These are phyloP conservation scores for Mesitornis unicolor DNA, from an alignment of 2,113 vertebrate genomes.

Conservation along the genomic window DNA sequence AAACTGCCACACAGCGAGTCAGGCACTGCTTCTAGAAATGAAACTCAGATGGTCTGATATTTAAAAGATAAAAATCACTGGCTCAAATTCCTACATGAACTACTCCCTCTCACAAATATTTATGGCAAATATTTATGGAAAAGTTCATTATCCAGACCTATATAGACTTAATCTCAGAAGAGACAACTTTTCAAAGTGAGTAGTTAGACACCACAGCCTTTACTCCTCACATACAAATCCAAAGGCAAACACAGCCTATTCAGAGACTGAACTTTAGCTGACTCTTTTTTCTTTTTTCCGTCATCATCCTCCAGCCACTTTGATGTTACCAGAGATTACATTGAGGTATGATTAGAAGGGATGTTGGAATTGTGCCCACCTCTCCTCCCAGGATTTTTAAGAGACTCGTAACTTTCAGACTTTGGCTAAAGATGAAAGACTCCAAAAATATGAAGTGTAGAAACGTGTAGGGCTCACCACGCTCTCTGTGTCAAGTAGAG, in stretches of 20 bases:
- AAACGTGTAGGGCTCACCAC: background rate
- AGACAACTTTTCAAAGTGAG: background rate
- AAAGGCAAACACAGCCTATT: background rate
- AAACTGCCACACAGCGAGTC: background rate
- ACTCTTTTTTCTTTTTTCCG: background rate
- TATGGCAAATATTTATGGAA: background rate
- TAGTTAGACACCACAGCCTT: background rate
- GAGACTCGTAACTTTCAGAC: conserved; percentile 4
- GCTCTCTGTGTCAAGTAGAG: background rate
- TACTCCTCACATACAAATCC: background rate
- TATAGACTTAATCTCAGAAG: background rate
- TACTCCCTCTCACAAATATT: background rate
- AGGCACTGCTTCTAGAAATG: background rate
- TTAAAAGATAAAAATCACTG: background rate
- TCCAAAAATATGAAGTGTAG: conserved; percentile 1
- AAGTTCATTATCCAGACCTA: background rate
- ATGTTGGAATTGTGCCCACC: conserved; percentile 31
- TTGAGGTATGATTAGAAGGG: conserved; percentile 19
- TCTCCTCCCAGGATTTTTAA: conserved; percentile 42
- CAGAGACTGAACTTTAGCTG: conserved; percentile 39
- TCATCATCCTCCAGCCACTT: conserved; percentile 13
- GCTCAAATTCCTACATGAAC: background rate
- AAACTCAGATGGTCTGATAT: background rate
- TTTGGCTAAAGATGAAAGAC: conserved; percentile 56
- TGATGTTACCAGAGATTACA: conserved; percentile 49